A percentile compares a stretch with the other conserved stretches of the same genome.
Evolutionary conservation across 2,888 invertebrate species (phyloP).

Genomic region (Achlya flavicornis): DNA sequence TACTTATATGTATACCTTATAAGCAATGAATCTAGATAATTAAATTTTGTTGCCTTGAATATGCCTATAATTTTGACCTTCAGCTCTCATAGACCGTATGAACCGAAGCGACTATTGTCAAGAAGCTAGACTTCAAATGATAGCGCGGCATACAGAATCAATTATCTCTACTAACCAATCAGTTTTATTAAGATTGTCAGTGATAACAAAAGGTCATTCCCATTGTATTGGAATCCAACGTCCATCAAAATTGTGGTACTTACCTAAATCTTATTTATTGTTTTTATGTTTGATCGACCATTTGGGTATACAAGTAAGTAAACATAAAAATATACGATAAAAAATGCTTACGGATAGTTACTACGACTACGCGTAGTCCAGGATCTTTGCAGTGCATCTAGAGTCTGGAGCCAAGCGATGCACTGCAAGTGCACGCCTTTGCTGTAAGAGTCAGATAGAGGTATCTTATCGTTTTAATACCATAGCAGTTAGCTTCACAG

Average conservation of each 20-base stretch:
- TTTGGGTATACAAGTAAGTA: too few species aligned
- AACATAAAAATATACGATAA: too few species aligned
- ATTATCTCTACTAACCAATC: neutral
- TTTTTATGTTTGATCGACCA: neutral
- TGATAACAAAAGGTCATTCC: neutral
- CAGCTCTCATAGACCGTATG: conserved; percentile 42
- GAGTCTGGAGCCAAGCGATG: too few species aligned
- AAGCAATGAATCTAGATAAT: neutral
- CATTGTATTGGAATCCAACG: neutral
- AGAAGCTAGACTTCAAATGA: conserved; percentile 24
- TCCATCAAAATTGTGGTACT: neutral
- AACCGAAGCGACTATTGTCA: conserved; percentile 37
- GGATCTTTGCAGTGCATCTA: too few species aligned
- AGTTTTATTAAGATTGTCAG: neutral
- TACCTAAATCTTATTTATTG: neutral
- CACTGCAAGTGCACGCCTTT: too few species aligned
- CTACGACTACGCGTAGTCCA: too few species aligned
- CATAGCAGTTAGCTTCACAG: too few species aligned
- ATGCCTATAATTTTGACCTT: conserved; percentile 41
- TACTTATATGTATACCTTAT: too few species aligned
- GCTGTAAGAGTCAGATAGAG: too few species aligned
- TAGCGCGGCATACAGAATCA: neutral
- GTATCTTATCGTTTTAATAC: too few species aligned
- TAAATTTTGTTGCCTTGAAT: conserved; percentile 35
- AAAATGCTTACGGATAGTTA: too few species aligned